A percentile compares a stretch with the other conserved stretches of the same genome.
Conservation (phyloP, 2,888 invertebrate species). For the Protophormia terraenovae region DNA sequence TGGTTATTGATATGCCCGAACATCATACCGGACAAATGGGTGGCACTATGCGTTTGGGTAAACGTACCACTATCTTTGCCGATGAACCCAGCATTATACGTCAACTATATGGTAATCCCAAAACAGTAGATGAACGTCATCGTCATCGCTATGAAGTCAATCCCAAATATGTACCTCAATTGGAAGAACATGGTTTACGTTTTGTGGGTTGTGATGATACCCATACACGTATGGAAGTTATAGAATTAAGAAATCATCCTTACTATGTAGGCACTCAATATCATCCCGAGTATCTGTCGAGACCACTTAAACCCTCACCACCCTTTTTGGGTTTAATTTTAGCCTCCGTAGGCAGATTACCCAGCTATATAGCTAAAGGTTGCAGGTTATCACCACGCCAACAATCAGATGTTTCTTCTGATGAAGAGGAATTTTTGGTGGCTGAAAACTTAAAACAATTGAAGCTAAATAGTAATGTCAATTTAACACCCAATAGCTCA, state of each 20-base stretch:
- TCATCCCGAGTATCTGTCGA: slow-evolving; percentile 98
- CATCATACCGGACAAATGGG: slow-evolving; percentile 96
- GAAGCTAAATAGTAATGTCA: slow-evolving; percentile 60
- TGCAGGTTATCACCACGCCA: slow-evolving; percentile 89
- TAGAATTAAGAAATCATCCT: slow-evolving; percentile 92
- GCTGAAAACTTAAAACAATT: slow-evolving; percentile 37
- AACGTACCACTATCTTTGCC: slow-evolving; percentile 91
- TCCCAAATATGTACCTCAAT: slow-evolving; percentile 89
- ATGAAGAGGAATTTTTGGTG: slow-evolving; percentile 75
- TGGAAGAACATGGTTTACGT: slow-evolving; percentile 91
- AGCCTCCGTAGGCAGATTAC: slow-evolving; percentile 92
- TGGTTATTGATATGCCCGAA: slow-evolving; percentile 99
- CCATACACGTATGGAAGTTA: slow-evolving; percentile 96
- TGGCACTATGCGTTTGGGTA: slow-evolving; percentile 99
- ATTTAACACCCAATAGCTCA: slow-evolving; percentile 32
- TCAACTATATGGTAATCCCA: slow-evolving; percentile 89
- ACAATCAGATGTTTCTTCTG: slow-evolving; percentile 89
- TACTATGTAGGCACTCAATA: slow-evolving; percentile 98
- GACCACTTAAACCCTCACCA: slow-evolving; percentile 95
- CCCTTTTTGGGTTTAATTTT: slow-evolving; percentile 97
- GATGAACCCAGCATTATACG: slow-evolving; percentile 83
- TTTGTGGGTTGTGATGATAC: slow-evolving; percentile 94
- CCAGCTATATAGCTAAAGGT: slow-evolving; percentile 87
- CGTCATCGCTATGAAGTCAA: slow-evolving; percentile 99
- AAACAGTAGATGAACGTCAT: slow-evolving; percentile 95